A percentile compares a stretch with the other conserved stretches of the same genome.
phyloP scores from a whole-genome alignment of 2,797 vertebrate genomes.

The Coilia nasus region DNA sequence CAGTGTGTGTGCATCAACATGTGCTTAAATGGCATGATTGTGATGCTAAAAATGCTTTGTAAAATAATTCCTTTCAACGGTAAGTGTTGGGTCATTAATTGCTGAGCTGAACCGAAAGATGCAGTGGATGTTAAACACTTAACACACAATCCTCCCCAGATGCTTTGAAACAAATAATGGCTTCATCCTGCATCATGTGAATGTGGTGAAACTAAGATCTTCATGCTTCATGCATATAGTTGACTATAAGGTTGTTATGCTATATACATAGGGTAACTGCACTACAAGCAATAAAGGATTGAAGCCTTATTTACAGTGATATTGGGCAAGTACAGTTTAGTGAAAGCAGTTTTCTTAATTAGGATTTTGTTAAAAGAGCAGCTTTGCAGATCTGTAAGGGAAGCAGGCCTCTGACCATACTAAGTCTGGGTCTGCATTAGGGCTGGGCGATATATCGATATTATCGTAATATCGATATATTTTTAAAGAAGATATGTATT shows the following conservation, averaged over 20 bases:
- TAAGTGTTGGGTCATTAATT: too few relatives aligned
- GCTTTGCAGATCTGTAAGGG: background rate
- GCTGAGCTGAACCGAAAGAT: too few relatives aligned
- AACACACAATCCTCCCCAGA: too few relatives aligned
- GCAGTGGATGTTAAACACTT: too few relatives aligned
- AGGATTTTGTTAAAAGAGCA: background rate
- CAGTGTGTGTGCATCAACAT: too few relatives aligned
- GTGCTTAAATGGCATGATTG: too few relatives aligned
- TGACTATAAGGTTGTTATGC: background rate
- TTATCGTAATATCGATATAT: too few relatives aligned
- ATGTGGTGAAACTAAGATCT: background rate
- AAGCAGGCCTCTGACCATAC: background rate
- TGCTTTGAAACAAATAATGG: background rate
- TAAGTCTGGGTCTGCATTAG: background rate
- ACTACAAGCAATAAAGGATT: background rate
- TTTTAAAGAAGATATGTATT: too few relatives aligned
- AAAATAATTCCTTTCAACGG: too few relatives aligned
- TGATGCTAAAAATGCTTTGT: too few relatives aligned
- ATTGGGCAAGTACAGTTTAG: background rate
- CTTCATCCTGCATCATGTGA: background rate
- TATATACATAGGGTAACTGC: background rate
- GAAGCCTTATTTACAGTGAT: background rate
- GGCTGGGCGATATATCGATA: too few relatives aligned
- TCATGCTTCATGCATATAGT: too few relatives aligned
- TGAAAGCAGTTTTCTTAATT: background rate